phyloP scores from a whole-genome alignment of 2,797 vertebrate species.

The Rousettus madagascariensis region DNA sequence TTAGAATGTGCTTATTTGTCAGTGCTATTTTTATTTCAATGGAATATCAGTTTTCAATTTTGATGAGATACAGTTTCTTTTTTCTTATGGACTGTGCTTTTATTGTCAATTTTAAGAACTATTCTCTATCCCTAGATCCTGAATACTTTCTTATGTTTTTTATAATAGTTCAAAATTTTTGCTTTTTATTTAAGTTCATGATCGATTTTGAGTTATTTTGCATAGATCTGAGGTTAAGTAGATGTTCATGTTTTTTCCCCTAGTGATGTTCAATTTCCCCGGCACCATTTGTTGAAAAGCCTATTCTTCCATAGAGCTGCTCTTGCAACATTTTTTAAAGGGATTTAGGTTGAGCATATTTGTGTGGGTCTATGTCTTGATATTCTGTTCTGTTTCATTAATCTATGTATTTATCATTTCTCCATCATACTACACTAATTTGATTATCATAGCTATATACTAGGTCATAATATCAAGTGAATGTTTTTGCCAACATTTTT shows the following conservation, averaged over 20 bases:
- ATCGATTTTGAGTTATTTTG: neutral
- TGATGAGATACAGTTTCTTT: neutral
- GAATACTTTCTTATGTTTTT: neutral
- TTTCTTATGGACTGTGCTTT: neutral
- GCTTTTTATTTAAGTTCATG: neutral
- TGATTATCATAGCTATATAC: neutral
- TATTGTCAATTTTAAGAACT: neutral
- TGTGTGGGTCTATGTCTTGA: neutral
- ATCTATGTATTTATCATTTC: neutral
- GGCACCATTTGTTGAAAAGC: neutral
- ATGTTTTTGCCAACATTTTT: neutral
- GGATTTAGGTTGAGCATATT: neutral
- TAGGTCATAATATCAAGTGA: neutral
- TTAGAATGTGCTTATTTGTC: neutral
- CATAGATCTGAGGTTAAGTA: neutral
- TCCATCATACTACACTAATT: neutral
- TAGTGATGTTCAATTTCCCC: neutral
- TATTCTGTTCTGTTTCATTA: neutral
- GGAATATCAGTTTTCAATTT: slow-evolving; percentile 7
- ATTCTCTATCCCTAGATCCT: neutral
- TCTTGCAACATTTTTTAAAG: neutral
- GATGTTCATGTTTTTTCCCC: neutral
- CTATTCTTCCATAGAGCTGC: neutral
- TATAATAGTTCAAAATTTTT: neutral
- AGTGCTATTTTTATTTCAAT: neutral